Conservation (phyloP, 2,888 invertebrate species). For the Drosophila multiciliata region DNA sequence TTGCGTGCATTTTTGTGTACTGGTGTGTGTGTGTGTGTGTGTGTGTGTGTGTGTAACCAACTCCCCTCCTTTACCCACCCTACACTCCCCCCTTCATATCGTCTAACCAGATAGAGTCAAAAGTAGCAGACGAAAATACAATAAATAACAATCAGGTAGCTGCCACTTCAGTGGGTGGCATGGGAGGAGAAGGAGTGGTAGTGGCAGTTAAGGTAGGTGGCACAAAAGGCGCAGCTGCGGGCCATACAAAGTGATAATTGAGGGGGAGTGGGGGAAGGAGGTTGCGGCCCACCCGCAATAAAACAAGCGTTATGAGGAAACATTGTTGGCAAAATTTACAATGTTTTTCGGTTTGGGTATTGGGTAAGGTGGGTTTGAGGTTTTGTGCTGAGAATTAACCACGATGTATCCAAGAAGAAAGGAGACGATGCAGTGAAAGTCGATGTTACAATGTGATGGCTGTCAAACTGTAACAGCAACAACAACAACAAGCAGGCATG, state of each 20-base stretch:
- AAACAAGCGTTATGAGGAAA: slow-evolving; percentile 46
- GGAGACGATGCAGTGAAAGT: slow-evolving; percentile 60
- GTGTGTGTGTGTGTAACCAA: not conserved
- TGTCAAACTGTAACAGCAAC: slow-evolving; percentile 56
- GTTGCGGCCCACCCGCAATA: slow-evolving; percentile 39
- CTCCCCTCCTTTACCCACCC: not conserved
- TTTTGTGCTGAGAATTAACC: slow-evolving; percentile 28
- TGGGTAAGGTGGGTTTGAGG: slow-evolving; percentile 3
- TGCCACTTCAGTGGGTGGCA: slow-evolving; percentile 32
- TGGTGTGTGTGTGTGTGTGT: slow-evolving; percentile 10
- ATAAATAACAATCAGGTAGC: slow-evolving; percentile 76
- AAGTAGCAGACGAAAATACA: slow-evolving; percentile 56
- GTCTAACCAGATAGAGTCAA: slow-evolving; percentile 45
- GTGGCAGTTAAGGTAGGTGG: slow-evolving; percentile 2
- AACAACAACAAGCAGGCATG: slow-evolving; percentile 31
- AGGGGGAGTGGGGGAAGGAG: slow-evolving; percentile 5
- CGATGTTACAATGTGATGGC: slow-evolving; percentile 27
- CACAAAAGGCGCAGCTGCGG: slow-evolving; percentile 63
- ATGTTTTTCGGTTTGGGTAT: slow-evolving; percentile 37
- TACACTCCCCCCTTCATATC: slow-evolving; percentile 46
- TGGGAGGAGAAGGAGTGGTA: not conserved
- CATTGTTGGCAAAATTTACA: slow-evolving; percentile 53
- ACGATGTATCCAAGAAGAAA: slow-evolving; percentile 31
- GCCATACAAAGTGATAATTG: slow-evolving; percentile 37
- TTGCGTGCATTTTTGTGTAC: slow-evolving; percentile 4